These are phyloP conservation scores for Sebastes kiyomatsui DNA, from an alignment of 2,797 vertebrate species.

Conservation along the genomic window DNA sequence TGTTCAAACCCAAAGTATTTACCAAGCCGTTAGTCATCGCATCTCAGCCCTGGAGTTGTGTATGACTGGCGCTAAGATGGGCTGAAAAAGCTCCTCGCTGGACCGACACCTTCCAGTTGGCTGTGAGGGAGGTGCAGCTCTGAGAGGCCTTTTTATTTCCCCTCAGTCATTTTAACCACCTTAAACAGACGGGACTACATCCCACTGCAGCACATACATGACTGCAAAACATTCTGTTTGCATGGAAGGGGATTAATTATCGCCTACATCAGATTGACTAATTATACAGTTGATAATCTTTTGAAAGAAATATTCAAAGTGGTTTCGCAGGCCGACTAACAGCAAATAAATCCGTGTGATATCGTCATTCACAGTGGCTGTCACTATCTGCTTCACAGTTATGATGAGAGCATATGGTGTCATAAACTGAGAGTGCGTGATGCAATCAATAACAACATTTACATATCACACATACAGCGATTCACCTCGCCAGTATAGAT, in stretches of 20 bases:
- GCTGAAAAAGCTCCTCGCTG: conserved; percentile 2
- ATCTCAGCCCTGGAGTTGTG: neutral
- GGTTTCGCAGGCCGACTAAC: conserved; percentile 12
- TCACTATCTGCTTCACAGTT: conserved; percentile 45
- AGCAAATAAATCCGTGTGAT: conserved; percentile 1
- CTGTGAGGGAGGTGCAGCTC: conserved; percentile 25
- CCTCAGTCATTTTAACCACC: neutral
- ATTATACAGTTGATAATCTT: conserved; percentile 33
- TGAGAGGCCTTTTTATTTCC: neutral
- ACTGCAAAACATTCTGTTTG: conserved; percentile 39
- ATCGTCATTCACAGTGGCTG: conserved; percentile 20
- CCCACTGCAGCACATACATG: conserved; percentile 30
- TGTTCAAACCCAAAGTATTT: conserved; percentile 28
- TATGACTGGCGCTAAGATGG: neutral
- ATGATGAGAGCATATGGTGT: conserved; percentile 26
- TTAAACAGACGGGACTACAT: conserved; percentile 38
- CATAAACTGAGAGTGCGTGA: conserved; percentile 13
- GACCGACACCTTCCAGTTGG: conserved; percentile 36
- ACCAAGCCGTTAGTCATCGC: conserved; percentile 20
- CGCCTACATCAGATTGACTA: conserved; percentile 15
- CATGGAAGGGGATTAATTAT: conserved; percentile 41
- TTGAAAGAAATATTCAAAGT: conserved; percentile 32
- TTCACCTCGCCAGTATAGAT: neutral
- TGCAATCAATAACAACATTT: conserved; percentile 28
- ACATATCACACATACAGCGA: conserved; percentile 5